phyloP scores from a whole-genome alignment of 1,140 invertebrate species.

The Drosophila triauraria region DNA sequence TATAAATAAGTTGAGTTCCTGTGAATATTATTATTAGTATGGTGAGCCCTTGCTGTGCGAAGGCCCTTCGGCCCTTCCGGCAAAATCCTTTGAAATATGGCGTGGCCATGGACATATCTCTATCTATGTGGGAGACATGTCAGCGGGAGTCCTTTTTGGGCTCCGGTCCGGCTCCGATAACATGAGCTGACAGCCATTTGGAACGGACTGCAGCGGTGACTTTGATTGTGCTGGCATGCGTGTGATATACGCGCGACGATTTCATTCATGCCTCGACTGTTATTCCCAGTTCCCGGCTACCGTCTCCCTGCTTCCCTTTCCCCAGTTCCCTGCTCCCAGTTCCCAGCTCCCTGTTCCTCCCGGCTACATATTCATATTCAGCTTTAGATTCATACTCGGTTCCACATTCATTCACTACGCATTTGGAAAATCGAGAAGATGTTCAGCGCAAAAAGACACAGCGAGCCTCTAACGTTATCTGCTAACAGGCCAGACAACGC shows the following conservation, averaged over 20 bases:
- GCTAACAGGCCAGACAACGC: constrained; percentile 7
- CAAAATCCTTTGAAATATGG: constrained; percentile 63
- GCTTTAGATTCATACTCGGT: constrained; percentile 7
- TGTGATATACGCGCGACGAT: constrained; percentile 74
- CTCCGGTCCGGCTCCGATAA: constrained; percentile 48
- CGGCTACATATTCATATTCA: constrained; percentile 2
- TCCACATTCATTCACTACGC: constrained; percentile 44
- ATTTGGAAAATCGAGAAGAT: constrained; percentile 45
- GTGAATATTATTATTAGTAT: neutral
- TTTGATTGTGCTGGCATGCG: constrained; percentile 59
- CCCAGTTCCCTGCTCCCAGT: neutral
- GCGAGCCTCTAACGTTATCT: constrained; percentile 28
- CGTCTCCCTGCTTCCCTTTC: neutral
- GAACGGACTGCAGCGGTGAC: constrained; percentile 36
- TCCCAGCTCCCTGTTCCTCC: neutral
- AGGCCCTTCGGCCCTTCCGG: constrained; percentile 9
- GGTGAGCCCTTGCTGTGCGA: neutral
- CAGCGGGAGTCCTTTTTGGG: constrained; percentile 42
- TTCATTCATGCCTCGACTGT: constrained; percentile 63
- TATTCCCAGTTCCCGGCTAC: neutral
- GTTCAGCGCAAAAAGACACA: constrained; percentile 28
- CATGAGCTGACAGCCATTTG: constrained; percentile 65
- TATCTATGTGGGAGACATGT: constrained; percentile 41
- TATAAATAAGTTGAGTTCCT: neutral
- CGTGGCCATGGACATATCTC: constrained; percentile 14